phyloP scores from a whole-genome alignment of 2,888 invertebrate species.

The Zygothrica quintamaculata region DNA sequence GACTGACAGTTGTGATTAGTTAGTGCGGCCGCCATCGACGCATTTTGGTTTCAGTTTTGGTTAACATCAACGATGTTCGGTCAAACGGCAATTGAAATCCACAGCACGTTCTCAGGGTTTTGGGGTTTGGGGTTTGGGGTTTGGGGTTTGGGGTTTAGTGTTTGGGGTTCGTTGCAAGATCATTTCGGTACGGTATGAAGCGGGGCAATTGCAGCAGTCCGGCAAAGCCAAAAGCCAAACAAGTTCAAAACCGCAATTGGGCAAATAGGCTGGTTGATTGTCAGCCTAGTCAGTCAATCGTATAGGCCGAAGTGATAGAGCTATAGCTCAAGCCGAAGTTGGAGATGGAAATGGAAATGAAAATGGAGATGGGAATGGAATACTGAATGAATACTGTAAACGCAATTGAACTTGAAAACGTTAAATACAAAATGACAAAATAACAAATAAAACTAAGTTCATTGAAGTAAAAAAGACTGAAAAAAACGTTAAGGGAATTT shows the following conservation, averaged over 20 bases:
- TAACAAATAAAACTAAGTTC: not conserved
- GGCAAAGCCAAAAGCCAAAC: slow-evolving; percentile 67
- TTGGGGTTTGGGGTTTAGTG: slow-evolving; percentile 4
- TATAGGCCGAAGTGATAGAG: slow-evolving; percentile 2
- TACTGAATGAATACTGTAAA: not conserved
- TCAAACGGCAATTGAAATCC: slow-evolving; percentile 69
- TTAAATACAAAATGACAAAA: slow-evolving; percentile 3
- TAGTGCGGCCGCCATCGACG: slow-evolving; percentile 56
- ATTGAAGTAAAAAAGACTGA: not conserved
- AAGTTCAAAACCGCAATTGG: slow-evolving; percentile 81
- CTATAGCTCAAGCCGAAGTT: slow-evolving; percentile 6
- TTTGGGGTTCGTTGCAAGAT: too few relatives aligned
- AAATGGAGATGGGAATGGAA: slow-evolving; percentile 7
- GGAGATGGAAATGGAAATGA: not conserved
- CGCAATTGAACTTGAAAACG: slow-evolving; percentile 20
- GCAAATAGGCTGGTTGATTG: slow-evolving; percentile 70
- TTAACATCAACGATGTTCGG: slow-evolving; percentile 62
- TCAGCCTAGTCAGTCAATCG: slow-evolving; percentile 28
- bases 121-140: not conserved
- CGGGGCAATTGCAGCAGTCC: slow-evolving; percentile 24
- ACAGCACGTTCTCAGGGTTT: slow-evolving; percentile 54
- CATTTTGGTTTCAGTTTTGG: slow-evolving; percentile 72
- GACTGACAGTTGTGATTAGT: slow-evolving; percentile 54
- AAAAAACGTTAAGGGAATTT: too few relatives aligned
- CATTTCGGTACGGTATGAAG: not conserved